Evolutionary conservation across 2,888 invertebrate genomes (phyloP).

Genomic region (Sussaba pulchella): DNA sequence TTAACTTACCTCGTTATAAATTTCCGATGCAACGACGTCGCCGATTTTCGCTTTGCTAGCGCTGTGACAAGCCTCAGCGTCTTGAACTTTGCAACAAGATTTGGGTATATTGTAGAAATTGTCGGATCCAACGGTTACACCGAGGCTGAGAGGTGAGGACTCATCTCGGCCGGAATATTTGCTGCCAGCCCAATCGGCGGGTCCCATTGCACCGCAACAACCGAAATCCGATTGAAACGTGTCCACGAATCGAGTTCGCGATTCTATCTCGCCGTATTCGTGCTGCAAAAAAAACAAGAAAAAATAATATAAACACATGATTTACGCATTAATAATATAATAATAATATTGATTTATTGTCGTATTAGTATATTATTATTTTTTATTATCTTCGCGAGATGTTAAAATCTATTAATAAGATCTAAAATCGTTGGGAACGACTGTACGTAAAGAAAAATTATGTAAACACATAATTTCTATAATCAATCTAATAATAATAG

Average conservation of each 20-base stretch:
- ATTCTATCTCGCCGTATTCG: conserved; percentile 78
- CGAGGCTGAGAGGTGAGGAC: conserved; percentile 85
- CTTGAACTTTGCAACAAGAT: conserved; percentile 87
- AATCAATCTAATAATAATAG: too few relatives aligned
- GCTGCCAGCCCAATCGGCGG: conserved; percentile 90
- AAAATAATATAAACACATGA: conserved; percentile 7
- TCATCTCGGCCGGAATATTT: conserved; percentile 86
- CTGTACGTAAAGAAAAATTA: too few relatives aligned
- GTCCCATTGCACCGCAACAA: conserved; percentile 92
- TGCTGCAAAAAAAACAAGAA: conserved; percentile 79
- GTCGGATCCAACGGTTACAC: conserved; percentile 83
- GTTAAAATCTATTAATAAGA: too few relatives aligned
- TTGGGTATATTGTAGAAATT: conserved; percentile 87
- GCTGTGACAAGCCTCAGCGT: conserved; percentile 85
- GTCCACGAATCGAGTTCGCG: conserved; percentile 78
- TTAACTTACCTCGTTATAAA: conserved; percentile 85
- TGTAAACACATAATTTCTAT: too few relatives aligned
- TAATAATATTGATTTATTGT: too few relatives aligned
- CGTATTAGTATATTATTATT: too few relatives aligned
- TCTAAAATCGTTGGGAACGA: too few relatives aligned
- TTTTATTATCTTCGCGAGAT: too few relatives aligned
- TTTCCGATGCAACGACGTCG: conserved; percentile 83
- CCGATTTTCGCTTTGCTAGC: conserved; percentile 85
- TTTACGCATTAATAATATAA: background rate
- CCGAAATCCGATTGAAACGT: conserved; percentile 86